Evolutionary conservation across 30 jellyfish, hydroid and myxozoan genomes (phyloP).

Genomic region (Aurelia coerulea): DNA sequence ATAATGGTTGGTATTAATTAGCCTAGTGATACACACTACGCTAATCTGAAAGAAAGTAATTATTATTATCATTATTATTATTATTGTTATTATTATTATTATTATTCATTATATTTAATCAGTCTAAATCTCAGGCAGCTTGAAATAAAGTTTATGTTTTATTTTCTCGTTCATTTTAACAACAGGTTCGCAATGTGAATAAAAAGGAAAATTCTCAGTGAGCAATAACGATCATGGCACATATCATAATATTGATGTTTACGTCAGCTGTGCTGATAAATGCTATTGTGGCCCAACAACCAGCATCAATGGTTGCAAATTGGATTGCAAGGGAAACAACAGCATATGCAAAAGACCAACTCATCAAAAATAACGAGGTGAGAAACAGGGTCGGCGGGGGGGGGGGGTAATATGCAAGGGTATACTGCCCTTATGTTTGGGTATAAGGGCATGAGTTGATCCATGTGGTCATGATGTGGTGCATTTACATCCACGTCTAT

Average conservation of each 20-base stretch:
- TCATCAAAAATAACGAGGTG: slow-evolving; percentile 41
- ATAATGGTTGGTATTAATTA: too few species aligned
- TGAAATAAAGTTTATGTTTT: too few species aligned
- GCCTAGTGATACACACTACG: too few species aligned
- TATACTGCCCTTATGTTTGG: neutral
- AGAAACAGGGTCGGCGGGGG: neutral
- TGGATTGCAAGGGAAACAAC: slow-evolving; percentile 45
- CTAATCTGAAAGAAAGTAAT: too few species aligned
- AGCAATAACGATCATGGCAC: neutral
- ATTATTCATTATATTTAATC: too few species aligned
- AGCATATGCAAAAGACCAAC: slow-evolving; percentile 21
- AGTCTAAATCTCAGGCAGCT: too few species aligned
- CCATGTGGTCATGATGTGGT: neutral
- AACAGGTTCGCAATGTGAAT: too few species aligned
- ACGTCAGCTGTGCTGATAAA: slow-evolving; percentile 15
- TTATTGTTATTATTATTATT: too few species aligned
- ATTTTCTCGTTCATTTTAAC: too few species aligned
- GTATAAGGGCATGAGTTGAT: neutral
- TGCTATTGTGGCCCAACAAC: slow-evolving; percentile 11
- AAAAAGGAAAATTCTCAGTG: too few species aligned
- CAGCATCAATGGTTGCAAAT: slow-evolving; percentile 18
- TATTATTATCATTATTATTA: too few species aligned
- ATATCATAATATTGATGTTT: neutral
- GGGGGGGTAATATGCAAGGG: neutral
- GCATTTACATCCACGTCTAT: too few species aligned